Percentiles rank a stretch among this genome's conserved stretches.
phyloP scores from a whole-genome alignment of 2,888 invertebrate species.

The Theristus sp. region DNA sequence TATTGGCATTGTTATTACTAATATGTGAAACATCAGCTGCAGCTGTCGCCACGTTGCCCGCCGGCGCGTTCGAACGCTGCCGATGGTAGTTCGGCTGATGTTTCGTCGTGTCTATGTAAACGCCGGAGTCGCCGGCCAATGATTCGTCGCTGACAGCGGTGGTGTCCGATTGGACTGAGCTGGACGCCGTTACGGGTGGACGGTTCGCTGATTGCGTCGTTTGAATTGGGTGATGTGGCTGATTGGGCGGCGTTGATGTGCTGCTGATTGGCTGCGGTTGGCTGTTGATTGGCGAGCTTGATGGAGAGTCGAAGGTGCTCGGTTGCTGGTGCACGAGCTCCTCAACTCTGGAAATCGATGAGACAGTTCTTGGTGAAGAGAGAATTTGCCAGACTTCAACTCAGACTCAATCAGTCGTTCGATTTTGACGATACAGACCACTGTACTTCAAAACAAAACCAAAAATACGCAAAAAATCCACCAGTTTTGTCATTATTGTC shows the following conservation, averaged over 20 bases:
- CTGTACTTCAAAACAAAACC: no score
- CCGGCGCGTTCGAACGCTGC: not conserved
- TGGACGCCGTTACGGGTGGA: not conserved
- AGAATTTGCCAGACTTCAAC: no score
- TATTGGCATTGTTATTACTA: no score
- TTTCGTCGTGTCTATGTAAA: conserved; percentile 28
- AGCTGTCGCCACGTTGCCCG: not conserved
- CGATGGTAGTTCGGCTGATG: no score
- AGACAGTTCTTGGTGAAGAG: no score
- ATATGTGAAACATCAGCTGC: not conserved
- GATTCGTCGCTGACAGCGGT: conserved; percentile 93
- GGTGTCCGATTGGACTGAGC: conserved; percentile 35
- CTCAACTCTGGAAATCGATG: not conserved
- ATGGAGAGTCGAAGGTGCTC: not conserved
- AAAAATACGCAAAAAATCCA: no score
- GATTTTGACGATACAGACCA: no score
- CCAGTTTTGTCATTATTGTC: no score
- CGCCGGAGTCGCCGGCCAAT: conserved; percentile 54
- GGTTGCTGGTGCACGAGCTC: not conserved
- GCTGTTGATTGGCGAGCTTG: not conserved
- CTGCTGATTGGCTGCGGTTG: not conserved
- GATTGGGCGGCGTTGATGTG: not conserved
- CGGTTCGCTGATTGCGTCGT: not conserved
- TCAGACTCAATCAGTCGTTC: no score
- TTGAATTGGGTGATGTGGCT: no score